Base-by-base conservation (phyloP, 2,113 vertebrate species). In the Catharus bicknelli region DNA sequence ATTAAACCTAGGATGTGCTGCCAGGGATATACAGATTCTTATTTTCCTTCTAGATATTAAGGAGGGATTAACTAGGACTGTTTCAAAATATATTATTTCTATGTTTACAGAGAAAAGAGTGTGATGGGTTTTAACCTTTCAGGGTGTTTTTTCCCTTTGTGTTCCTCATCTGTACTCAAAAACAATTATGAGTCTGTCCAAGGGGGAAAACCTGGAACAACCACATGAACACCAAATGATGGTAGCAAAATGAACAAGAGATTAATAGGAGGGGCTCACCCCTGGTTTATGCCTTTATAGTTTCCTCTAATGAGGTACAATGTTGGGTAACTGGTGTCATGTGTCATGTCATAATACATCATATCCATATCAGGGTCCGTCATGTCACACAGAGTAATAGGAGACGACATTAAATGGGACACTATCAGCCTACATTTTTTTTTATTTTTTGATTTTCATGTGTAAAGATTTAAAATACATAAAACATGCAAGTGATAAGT, bases 311-410 rank as follows among this genome's bases (percentile, higher is more conserved):
- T 96, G 94, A 97, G 90, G 92, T 86, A 81, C 89, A 91, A 58
- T 57, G 17, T 91, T 94, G 92, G 94, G 87, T 95, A 94, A 95
- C 95, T 96, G 91, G 97, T 96, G 95, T 97, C 96, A 95, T 95
- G 92, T 97, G 92, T 94, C 43, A 12, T 95, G 95, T 97, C 96
- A 94, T 70, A 93, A 82, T 32, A 26, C 66, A 96, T 96, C 92
- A 90, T 21, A 54, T 90, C 74, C 94, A 93, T 93, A 54, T 42
- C 55, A 94, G 38, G 57, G 82, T 93, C 93, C 38, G 36, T 95
- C 90, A 92, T 96, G 96, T 91, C 91, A 92, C 30, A 87, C 64
- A 86, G 69, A 92, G 63, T 94, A 95, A 97, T 48, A 72, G 53
- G 86, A 96, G 54, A 51, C 94, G 97, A 95, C 95, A 86, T 90